Conservation (phyloP, 2,797 vertebrate genomes). For the Hoplostethus atlanticus region DNA sequence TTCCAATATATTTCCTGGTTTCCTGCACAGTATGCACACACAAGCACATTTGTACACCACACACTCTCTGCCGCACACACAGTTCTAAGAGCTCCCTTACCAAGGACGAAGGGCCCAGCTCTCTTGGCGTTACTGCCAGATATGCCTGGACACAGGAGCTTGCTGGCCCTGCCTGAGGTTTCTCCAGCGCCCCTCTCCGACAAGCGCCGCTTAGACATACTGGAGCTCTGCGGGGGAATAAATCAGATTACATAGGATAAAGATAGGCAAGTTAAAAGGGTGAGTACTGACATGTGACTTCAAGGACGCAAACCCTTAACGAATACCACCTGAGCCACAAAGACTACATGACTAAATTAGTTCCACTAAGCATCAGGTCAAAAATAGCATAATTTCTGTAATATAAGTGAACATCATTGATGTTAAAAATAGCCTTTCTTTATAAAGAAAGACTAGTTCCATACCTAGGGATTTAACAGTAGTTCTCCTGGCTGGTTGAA, state of each 20-base stretch:
- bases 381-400: slow-evolving; percentile 9
- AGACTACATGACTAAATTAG: background rate
- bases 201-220: slow-evolving; percentile 96
- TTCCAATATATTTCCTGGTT: slow-evolving; percentile 2
- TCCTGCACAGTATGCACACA: slow-evolving; percentile 13
- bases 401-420: slow-evolving; percentile 3
- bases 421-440: slow-evolving; percentile 21
- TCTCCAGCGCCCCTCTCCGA: slow-evolving; percentile 96
- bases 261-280: slow-evolving; percentile 44
- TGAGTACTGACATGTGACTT: slow-evolving; percentile 39
- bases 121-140: slow-evolving; percentile 96
- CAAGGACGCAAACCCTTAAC: slow-evolving; percentile 4
- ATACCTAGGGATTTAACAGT: slow-evolving; percentile 13
- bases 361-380: background rate
- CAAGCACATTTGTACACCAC: background rate
- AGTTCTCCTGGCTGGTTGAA: slow-evolving; percentile 24
- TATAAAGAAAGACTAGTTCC: slow-evolving; percentile 23
- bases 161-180: slow-evolving; percentile 91
- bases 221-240: slow-evolving; percentile 80
- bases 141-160: slow-evolving; percentile 94
- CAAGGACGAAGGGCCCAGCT: slow-evolving; percentile 97
- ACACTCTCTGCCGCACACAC: slow-evolving; percentile 12
- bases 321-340: background rate
- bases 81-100: slow-evolving; percentile 80
- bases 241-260: slow-evolving; percentile 63